Base-by-base conservation (phyloP, 2,113 vertebrate species). In the Callipepla squamata region DNA sequence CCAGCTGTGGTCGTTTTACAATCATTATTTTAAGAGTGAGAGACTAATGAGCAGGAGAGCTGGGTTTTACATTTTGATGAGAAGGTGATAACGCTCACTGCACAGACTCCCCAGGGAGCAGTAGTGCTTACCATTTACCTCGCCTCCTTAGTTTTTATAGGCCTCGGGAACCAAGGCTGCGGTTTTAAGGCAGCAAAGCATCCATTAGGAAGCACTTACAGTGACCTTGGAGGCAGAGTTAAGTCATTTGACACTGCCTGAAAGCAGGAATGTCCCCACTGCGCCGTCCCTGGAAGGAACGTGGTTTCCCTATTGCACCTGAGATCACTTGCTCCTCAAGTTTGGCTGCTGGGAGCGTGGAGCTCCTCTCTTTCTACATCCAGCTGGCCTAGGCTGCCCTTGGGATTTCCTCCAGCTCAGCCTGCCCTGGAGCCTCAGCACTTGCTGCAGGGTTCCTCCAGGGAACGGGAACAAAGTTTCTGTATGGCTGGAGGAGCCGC, bases 91-190 rank as follows among this genome's bases (percentile, higher is more conserved):
- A 73, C 25, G 44, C 74, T 92, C 42, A 1, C 50, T 88, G 68
- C 81, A 42, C n/a, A 15, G 67, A 18, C 70, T 89, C 91, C 82
- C 93, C 0, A 0, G 11, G 90, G 94, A 94, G 92, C 93, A 14
- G 0, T 77, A 55, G 86, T 9, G 11, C 53, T 92, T 53, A 61
- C 69, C 67, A n/a, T 89, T 92, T 79, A 80, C 78, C 81, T 94
- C 2, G 25, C 78, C 89, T 92, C 63, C 73, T 95, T 93, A 81
- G 93, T 79, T 94, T 94, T 95, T 96, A 95, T 85, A 36, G 84
- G 85, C 62, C 22, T 82, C 2, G 0, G 55, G 70, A 89, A 76
- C 32, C 78, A 55, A n/a, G 77, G 70, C 75, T 61, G 85, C 65
- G 84, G 65, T 18, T 81, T 81, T 59, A 26, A 80, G 63, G 87